These are phyloP conservation scores for Drosophila sulfurigaster DNA, from an alignment of 1,140 invertebrate genomes.

Conservation along the genomic window DNA sequence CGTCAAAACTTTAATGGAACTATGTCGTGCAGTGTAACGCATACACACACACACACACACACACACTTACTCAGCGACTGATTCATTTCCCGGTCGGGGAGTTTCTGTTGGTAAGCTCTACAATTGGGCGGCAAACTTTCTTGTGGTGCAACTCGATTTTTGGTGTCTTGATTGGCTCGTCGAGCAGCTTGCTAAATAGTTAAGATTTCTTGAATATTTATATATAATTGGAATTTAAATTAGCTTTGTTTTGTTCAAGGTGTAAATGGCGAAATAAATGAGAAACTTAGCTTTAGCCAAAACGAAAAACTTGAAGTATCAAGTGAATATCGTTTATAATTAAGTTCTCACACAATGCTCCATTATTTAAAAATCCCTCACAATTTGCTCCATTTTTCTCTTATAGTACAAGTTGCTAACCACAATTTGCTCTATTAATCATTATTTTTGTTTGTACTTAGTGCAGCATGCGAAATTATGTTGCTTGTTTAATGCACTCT, in stretches of 20 bases:
- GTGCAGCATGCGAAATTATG: too few species aligned
- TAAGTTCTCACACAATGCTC: neutral
- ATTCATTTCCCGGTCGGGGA: neutral
- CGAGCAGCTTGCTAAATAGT: conserved; percentile 4
- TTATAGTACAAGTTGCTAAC: too few species aligned
- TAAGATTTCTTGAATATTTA: conserved; percentile 9
- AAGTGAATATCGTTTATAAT: neutral
- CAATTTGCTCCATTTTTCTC: too few species aligned
- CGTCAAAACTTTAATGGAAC: conserved; percentile 75
- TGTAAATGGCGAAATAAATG: neutral
- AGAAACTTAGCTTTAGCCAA: too few species aligned
- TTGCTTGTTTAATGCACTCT: too few species aligned
- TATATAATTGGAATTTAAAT: neutral
- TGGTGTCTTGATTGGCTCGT: conserved; percentile 4
- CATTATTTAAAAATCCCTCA: too few species aligned
- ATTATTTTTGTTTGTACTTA: too few species aligned
- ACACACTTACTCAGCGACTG: neutral
- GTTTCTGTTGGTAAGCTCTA: conserved; percentile 1
- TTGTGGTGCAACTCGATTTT: conserved; percentile 10
- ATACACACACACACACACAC: neutral
- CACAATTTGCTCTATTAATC: too few species aligned
- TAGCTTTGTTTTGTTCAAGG: neutral
- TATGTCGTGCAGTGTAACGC: conserved; percentile 67
- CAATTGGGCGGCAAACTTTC: conserved; percentile 9
- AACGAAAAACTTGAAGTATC: too few species aligned